These are phyloP conservation scores for Microplitis deprimator DNA, from an alignment of 2,888 invertebrate species.

Conservation along the genomic window DNA sequence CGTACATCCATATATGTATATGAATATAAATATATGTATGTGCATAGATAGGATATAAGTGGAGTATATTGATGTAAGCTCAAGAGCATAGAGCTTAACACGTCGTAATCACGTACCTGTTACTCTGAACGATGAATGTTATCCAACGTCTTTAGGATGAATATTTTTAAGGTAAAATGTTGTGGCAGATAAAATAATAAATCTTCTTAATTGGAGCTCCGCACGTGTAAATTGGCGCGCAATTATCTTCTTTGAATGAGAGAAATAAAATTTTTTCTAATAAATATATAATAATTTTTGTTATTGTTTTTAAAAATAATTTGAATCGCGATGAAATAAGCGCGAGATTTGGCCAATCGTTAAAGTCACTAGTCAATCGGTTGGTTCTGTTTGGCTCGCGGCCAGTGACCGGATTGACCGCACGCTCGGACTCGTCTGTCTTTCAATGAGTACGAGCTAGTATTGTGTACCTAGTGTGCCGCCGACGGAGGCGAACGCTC, in stretches of 20 bases:
- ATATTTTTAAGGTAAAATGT: not conserved
- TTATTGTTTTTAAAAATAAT: no score
- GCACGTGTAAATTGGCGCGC: constrained; percentile 4
- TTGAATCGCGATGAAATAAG: not conserved
- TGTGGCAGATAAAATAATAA: not conserved
- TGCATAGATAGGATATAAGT: not conserved
- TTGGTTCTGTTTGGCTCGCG: constrained; percentile 3
- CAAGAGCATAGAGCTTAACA: not conserved
- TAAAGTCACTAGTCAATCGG: constrained; percentile 4
- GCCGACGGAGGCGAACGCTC: constrained; percentile 56
- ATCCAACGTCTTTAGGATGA: not conserved
- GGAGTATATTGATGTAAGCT: not conserved
- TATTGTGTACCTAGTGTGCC: constrained; percentile 6
- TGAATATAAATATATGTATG: not conserved
- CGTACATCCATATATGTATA: not conserved
- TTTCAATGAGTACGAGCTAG: constrained; percentile 3
- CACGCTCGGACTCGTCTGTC: not conserved
- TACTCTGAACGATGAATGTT: not conserved
- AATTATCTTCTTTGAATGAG: not conserved
- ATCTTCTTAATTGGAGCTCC: not conserved
- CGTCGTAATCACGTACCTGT: constrained; percentile 3
- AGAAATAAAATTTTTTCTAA: not conserved
- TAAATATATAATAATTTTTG: not conserved
- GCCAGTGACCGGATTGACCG: constrained; percentile 15
- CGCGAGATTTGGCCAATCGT: not conserved